phyloP scores from a whole-genome alignment of 2,113 vertebrate species.

The Ceyx margarethae region DNA sequence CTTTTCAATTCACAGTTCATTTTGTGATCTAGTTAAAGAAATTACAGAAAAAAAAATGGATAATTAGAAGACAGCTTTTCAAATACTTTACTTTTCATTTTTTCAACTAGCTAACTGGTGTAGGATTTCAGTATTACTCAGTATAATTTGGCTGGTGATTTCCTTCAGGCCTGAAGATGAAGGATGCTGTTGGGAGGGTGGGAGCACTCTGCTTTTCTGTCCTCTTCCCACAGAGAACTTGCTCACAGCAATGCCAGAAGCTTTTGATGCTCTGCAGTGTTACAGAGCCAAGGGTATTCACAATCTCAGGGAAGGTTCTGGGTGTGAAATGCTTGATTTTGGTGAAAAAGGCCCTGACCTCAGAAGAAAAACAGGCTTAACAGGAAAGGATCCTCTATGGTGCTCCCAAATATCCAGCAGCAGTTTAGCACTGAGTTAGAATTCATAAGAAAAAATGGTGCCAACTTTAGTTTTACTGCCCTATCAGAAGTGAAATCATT shows the following conservation, averaged over 20 bases:
- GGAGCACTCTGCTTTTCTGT: no score
- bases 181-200: not conserved
- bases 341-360: not conserved
- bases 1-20: not conserved
- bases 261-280: not conserved
- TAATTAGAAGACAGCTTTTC: not conserved
- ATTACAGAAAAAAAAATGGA: not conserved
- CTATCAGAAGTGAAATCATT: not conserved
- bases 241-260: not conserved
- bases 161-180: not conserved
- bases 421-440: not conserved
- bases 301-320: not conserved
- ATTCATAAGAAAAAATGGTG: not conserved
- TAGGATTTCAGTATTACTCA: not conserved
- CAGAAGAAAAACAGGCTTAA: not conserved
- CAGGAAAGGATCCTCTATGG: not conserved
- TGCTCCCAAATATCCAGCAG: not conserved
- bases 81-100: not conserved
- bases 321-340: not conserved
- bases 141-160: not conserved
- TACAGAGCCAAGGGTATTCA: not conserved
- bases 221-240: not conserved
- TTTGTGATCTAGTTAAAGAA: not conserved
- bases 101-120: not conserved
- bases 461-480: not conserved